Base-by-base conservation (phyloP, 2,888 invertebrate genomes). In the Bimastos eiseni region DNA sequence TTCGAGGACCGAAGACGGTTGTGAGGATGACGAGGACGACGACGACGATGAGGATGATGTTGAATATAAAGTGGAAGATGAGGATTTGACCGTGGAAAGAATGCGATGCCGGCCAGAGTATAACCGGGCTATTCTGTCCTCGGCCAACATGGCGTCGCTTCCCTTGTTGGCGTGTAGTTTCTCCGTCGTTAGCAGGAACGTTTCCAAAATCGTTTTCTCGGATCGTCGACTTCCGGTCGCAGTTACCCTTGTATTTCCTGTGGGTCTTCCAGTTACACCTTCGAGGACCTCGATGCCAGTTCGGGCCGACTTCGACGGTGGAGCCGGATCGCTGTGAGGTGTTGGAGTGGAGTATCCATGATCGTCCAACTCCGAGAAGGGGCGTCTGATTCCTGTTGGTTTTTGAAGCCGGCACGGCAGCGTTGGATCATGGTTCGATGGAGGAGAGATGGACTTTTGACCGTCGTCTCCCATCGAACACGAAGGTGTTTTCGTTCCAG, bases 81-180 rank as follows among this genome's bases (percentile, higher is more conserved):
- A 36, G 86, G 86, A 86, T 34, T 34, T 37, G 34, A 37, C 21
- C 37, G 36, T 17, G 0, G 86, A 24, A 86, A 37, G 34, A 19
- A 24, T 19, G n/a, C 36, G 86, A 24, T 33, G 36, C 70, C n/a
- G 30, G 24, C 86, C 86, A 6, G 86, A 36, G 55, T 92, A 38
- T 83, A 92, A 89, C 89, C 90, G 90, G 30, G 91, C 91, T 44
- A 92, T 90, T 37, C 91, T 70, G 41, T 91, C 89, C 37, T 91
- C 91, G 15, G 90, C 92, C 34, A 90, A 34, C 33, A 89, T 90
- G 30, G 90, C 89, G 89, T 92, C 92, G 70, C 92, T 92, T 70
- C 92, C 92, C 49, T 92, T 91, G 90, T 92, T 92, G 30, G 92
- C 92, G 90, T 92, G 88, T 33, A 92, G 86, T 21, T 44, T 91